Evolutionary conservation across 2,797 vertebrate species (phyloP), one percentile per base, ranked within the genome.

Genomic region (Acrossocheilus fasciatus): DNA sequence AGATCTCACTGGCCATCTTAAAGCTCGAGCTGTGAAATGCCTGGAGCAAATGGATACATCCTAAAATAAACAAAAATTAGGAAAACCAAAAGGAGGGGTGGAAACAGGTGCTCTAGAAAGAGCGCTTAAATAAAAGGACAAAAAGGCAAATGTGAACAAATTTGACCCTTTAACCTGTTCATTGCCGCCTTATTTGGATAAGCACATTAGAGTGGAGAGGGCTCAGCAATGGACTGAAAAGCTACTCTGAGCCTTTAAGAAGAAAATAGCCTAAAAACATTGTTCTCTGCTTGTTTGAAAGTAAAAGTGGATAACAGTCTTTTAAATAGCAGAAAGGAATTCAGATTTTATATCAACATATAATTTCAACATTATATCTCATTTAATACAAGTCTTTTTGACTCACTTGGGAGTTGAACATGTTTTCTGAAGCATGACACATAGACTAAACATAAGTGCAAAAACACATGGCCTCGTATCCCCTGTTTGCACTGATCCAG

Each of bases 161-260:
- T 52, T 23, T 86, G 91, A 93, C 87, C 93, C 93, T 95, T 93
- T 94, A 94, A 93, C 93, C 92, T 90, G 86, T 86, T 91, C 76
- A 85, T 92, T 91, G 85, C 89, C 76, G 52, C 83, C 57, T 88
- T 94, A 92, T 95, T 95, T 94, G 91, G 92, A 93, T 94, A 93
- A 91, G 91, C 88, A 92, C 85, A 84, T 92, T 85, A 90, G 89
- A 90, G 90, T 90, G 90, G 86, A 87, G 88, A 90, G 89, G 89
- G 90, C 88, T 92, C 86, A 43, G 73, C 91, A 87, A 54, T 89
- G 87, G 91, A 20, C 86, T 92, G 91, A 92, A 93, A 87, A 88
- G 89, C 70, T 84, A 64, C 64, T 73, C 76, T 64, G 59, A 86
- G 82, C 81, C 59, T 86, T 88, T 82, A 89, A 91, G 82, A 83